Percentiles rank a stretch among this genome's conserved stretches.
phyloP scores from a whole-genome alignment of 1,140 invertebrate species.

The Pentalonia nigronervosa region DNA sequence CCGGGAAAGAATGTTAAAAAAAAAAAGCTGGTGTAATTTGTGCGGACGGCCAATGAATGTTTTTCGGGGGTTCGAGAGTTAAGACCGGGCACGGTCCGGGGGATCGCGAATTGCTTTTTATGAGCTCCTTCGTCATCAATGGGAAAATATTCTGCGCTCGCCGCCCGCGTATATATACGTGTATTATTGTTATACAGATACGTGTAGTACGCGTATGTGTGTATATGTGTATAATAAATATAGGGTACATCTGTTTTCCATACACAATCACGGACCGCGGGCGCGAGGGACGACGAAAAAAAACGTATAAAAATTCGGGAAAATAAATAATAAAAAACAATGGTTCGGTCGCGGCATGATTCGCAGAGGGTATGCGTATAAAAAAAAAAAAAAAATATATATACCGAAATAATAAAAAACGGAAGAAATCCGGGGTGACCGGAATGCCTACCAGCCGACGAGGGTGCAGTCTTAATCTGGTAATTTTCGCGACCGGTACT shows the following conservation, averaged over 20 bases:
- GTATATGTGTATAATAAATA: neutral
- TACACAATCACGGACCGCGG: constrained; percentile 20
- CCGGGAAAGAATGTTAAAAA: constrained; percentile 33
- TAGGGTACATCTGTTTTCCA: constrained; percentile 53
- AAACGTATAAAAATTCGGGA: constrained; percentile 37
- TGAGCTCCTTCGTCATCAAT: constrained; percentile 50
- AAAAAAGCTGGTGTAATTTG: constrained; percentile 44
- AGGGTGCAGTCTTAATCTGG: constrained; percentile 44
- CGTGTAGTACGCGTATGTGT: neutral
- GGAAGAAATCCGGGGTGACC: constrained; percentile 16
- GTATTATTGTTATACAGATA: neutral
- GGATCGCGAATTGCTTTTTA: constrained; percentile 53
- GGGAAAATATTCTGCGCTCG: neutral
- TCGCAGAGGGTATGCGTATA: neutral
- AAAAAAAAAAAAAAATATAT: too few species aligned
- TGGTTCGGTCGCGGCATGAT: neutral
- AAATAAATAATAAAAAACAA: constrained; percentile 53
- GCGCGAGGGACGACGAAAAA: constrained; percentile 23
- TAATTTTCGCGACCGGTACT: constrained; percentile 30
- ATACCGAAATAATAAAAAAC: neutral
- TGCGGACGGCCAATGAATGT: constrained; percentile 35
- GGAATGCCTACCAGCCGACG: neutral
- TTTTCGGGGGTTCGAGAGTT: constrained; percentile 38
- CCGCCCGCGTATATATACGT: neutral
- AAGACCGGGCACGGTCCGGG: neutral